Evolutionary conservation across 2,113 vertebrate genomes (phyloP).

Genomic region (Beaufortia kweichowensis): DNA sequence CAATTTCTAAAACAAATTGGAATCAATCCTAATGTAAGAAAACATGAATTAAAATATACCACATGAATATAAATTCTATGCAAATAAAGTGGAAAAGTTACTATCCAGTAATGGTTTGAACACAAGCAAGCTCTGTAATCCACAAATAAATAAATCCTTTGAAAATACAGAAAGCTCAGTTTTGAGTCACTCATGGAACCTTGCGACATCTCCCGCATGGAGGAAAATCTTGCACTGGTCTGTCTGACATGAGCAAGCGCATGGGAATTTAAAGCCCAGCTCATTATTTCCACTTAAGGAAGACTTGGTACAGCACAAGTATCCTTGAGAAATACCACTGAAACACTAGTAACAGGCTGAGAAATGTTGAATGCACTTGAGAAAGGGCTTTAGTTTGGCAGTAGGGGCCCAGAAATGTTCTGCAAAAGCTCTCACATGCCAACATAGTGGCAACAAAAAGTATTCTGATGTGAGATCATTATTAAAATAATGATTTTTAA

Average conservation of each 20-base stretch:
- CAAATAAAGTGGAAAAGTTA: not conserved
- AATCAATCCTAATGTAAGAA: not conserved
- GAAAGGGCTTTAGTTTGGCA: not conserved
- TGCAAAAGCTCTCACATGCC: not conserved
- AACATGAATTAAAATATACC: not conserved
- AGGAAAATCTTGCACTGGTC: not conserved
- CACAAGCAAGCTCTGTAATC: too few relatives aligned
- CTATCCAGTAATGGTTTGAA: too few relatives aligned
- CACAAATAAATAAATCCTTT: not conserved
- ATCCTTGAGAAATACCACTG: not conserved
- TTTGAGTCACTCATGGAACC: not conserved
- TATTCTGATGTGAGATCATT: too few relatives aligned
- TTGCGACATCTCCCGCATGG: not conserved
- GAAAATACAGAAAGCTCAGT: not conserved
- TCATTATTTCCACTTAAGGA: conserved; percentile 18
- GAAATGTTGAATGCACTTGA: not conserved
- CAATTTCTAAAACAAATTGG: not conserved
- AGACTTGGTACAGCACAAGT: not conserved
- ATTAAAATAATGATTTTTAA: too few relatives aligned
- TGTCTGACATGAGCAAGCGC: not conserved
- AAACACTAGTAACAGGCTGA: not conserved
- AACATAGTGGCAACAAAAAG: not conserved
- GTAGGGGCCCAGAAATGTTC: not conserved
- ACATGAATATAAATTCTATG: too few relatives aligned
- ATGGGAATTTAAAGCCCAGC: not conserved